phyloP scores from a whole-genome alignment of 2,113 vertebrate genomes.

The Sisor rabdophorus region DNA sequence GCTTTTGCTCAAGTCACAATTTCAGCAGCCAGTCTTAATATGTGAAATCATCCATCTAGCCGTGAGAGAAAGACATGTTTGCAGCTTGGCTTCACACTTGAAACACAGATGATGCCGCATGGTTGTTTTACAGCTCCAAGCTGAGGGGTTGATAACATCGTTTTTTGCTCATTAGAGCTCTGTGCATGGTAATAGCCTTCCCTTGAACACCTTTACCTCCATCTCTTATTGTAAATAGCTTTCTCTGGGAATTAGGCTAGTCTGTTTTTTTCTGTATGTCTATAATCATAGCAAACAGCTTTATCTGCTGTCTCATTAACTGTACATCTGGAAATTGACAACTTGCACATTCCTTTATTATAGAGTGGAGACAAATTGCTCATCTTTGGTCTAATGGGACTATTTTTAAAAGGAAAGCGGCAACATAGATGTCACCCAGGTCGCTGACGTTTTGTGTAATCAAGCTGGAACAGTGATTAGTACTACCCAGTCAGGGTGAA shows the following conservation, averaged over 20 bases:
- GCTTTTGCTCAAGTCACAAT: constrained; percentile 30
- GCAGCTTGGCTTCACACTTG: constrained; percentile 12
- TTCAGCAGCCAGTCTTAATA: constrained; percentile 44
- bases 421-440: constrained; percentile 27
- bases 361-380: constrained; percentile 12
- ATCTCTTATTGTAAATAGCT: constrained; percentile 42
- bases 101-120: neutral
- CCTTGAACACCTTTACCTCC: constrained; percentile 43
- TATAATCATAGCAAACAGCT: constrained; percentile 38
- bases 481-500: constrained; percentile 37
- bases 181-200: constrained; percentile 53
- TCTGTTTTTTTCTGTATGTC: constrained; percentile 8
- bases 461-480: constrained; percentile 40
- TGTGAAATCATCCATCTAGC: constrained; percentile 49
- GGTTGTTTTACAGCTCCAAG: constrained; percentile 39
- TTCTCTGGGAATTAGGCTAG: constrained; percentile 28
- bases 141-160: constrained; percentile 44
- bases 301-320: constrained; percentile 36
- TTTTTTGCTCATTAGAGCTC: constrained; percentile 40
- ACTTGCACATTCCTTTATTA: constrained; percentile 23
- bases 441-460: constrained; percentile 34
- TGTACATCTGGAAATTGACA: constrained; percentile 27
- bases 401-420: constrained; percentile 36
- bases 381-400: constrained; percentile 19
- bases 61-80: constrained; percentile 30